A percentile compares a stretch with the other conserved stretches of the same genome.
Evolutionary conservation across 1,140 invertebrate genomes (phyloP).

Genomic region (Drosophila orena): DNA sequence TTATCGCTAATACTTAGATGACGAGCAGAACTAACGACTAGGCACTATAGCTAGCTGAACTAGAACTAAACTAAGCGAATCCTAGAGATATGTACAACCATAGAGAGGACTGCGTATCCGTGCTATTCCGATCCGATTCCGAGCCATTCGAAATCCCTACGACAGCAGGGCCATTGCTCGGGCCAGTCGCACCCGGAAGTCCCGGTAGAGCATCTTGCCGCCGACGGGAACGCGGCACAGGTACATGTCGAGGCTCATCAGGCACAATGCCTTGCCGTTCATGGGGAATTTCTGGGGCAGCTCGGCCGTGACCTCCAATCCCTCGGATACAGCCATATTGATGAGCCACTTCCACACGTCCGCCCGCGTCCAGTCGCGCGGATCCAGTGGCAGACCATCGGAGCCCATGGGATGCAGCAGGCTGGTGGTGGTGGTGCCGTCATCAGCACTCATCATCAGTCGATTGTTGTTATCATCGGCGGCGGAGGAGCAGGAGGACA

Average conservation of each 20-base stretch:
- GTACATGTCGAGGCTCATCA: constrained; percentile 91
- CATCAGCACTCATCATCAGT: constrained; percentile 22
- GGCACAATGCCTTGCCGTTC: constrained; percentile 91
- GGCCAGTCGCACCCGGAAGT: constrained; percentile 83
- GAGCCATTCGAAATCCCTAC: constrained; percentile 24
- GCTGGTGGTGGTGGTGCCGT: constrained; percentile 33
- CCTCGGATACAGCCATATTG: constrained; percentile 87
- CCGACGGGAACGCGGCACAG: constrained; percentile 88
- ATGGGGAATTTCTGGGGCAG: constrained; percentile 88
- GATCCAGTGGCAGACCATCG: constrained; percentile 87
- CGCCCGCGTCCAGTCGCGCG: constrained; percentile 88
- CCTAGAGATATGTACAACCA: constrained; percentile 68
- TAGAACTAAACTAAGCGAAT: constrained; percentile 19
- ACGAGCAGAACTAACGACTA: constrained; percentile 59
- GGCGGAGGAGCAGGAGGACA: background rate
- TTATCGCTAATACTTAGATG: constrained; percentile 61
- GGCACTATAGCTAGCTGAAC: constrained; percentile 52
- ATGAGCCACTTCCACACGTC: constrained; percentile 89
- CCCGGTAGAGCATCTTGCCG: constrained; percentile 88
- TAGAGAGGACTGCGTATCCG: constrained; percentile 6
- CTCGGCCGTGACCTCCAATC: constrained; percentile 85
- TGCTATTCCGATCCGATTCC: no score
- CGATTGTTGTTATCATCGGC: constrained; percentile 67
- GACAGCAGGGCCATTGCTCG: constrained; percentile 77
- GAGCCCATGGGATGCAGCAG: constrained; percentile 69